Evolutionary conservation across 2,113 vertebrate genomes (phyloP), one percentile per base, ranked within the genome.

Genomic region (Pan paniscus): DNA sequence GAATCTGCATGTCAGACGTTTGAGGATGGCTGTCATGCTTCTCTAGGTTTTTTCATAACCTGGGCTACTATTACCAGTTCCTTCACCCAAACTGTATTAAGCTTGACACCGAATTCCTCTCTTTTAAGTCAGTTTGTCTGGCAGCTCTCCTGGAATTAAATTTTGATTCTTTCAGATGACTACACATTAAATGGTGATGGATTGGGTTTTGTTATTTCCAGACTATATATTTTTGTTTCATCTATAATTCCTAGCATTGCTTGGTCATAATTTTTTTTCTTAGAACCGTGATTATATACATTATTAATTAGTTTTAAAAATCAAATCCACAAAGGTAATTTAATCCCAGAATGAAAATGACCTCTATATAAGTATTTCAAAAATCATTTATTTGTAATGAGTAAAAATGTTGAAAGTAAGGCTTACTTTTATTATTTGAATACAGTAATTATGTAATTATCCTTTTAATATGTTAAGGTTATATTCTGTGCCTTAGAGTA

Each of bases 301-400:
- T 75, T 68, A 85, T 80, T 52, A 73, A 48, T 40, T 86, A 27
- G 48, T 70, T 72, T 87, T 95, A 64, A 64, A 32, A 70, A 35
- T 64, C n/a, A 89, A 89, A 85, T 86, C 20, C 1, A 32, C 10
- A 20, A 64, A 27, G 93, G 25, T 55, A 93, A 57, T 82, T 96
- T 96, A 93, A 85, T 73, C 25, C 43, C 52, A 86, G 48, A 85
- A 84, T 59, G 64, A 91, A 91, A 93, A 46, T 78, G 14, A 73
- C 14, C 11, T 48, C 1, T 80, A 75, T 17, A 68, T 84, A 48
- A 52, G 5, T 87, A 68, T 78, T 90, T 64, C 8, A 90, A 50
- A 90, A 85, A 80, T 79, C 27, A 81, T 52, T 88, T 86, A 32
- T 52, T 92, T 57, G 4, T 80, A 43, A 59, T 81, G 22, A 61